Conservation (phyloP, 1,140 invertebrate genomes). For the Battus philenor region DNA sequence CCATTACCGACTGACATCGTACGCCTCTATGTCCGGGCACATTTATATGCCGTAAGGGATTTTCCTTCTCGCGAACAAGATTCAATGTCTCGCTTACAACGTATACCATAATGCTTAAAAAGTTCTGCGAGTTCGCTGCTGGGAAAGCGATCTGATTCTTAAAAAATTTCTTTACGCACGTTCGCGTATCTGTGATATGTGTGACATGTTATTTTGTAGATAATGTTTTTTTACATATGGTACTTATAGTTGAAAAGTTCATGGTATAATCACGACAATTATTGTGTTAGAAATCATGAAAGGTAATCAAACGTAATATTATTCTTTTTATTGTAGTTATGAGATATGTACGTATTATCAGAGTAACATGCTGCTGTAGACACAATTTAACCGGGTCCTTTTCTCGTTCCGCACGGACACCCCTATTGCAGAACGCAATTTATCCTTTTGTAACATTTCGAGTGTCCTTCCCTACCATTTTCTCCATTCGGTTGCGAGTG, state of each 20-base stretch:
- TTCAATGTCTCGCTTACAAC: constrained; percentile 6
- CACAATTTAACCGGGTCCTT: background rate
- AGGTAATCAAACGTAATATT: too few species aligned
- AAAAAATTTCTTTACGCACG: too few species aligned
- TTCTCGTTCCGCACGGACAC: constrained; percentile 7
- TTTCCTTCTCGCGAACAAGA: constrained; percentile 5
- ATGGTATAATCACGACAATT: too few species aligned
- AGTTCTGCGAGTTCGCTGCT: background rate
- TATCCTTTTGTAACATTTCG: constrained; percentile 16
- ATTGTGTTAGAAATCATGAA: too few species aligned
- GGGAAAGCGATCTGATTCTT: constrained; percentile 2
- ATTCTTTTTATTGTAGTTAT: too few species aligned
- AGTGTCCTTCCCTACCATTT: constrained; percentile 14
- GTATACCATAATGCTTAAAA: background rate
- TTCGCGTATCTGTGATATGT: too few species aligned
- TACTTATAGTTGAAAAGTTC: too few species aligned
- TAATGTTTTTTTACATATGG: too few species aligned
- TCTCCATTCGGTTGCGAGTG: constrained; percentile 14
- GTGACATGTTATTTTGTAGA: too few species aligned
- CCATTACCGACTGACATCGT: constrained; percentile 4
- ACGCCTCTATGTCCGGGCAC: constrained; percentile 1
- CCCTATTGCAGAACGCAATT: constrained; percentile 9
- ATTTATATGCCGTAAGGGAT: constrained; percentile 14
- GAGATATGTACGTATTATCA: too few species aligned
- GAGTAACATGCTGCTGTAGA: too few species aligned